phyloP scores from a whole-genome alignment of 2,797 vertebrate genomes.

The Novumbra hubbsi region DNA sequence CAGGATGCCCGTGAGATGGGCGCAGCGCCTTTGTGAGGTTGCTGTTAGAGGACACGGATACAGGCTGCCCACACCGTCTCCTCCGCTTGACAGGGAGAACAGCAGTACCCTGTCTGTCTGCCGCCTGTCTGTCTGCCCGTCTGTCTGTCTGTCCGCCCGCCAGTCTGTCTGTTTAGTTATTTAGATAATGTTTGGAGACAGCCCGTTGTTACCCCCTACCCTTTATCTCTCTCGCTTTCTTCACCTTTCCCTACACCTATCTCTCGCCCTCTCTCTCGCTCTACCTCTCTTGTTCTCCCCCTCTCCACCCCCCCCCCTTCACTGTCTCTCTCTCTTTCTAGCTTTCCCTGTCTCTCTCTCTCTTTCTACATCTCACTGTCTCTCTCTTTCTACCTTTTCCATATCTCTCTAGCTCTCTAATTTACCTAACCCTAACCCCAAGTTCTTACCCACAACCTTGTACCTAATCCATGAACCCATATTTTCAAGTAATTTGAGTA shows the following conservation, averaged over 20 bases:
- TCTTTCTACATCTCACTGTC: too few species aligned
- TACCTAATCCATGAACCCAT: too few species aligned
- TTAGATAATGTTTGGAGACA: constrained; percentile 72
- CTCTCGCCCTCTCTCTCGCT: too few species aligned
- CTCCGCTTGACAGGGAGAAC: not conserved
- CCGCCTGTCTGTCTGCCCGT: constrained; percentile 21
- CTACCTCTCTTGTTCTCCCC: constrained; percentile 1
- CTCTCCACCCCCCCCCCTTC: too few species aligned
- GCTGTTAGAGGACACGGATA: not conserved
- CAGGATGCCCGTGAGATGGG: constrained; percentile 53
- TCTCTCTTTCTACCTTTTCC: not conserved
- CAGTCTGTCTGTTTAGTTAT: constrained; percentile 66
- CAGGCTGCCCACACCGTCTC: not conserved
- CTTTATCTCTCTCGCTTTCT: not conserved
- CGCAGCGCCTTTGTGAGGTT: constrained; percentile 44
- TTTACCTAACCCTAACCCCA: too few species aligned
- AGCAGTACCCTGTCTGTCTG: constrained; percentile 5
- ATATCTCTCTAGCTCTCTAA: constrained; percentile 8
- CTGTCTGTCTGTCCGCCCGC: constrained; percentile 33
- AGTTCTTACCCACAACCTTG: too few species aligned
- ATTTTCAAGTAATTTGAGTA: too few species aligned
- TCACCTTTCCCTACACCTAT: too few species aligned
- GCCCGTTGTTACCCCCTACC: constrained; percentile 52
- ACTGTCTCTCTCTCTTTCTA: not conserved
- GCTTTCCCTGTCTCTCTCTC: not conserved